Conservation (phyloP, 37 sponge, comb jelly and placozoan species). For the Diacarnus erythraeanus region DNA sequence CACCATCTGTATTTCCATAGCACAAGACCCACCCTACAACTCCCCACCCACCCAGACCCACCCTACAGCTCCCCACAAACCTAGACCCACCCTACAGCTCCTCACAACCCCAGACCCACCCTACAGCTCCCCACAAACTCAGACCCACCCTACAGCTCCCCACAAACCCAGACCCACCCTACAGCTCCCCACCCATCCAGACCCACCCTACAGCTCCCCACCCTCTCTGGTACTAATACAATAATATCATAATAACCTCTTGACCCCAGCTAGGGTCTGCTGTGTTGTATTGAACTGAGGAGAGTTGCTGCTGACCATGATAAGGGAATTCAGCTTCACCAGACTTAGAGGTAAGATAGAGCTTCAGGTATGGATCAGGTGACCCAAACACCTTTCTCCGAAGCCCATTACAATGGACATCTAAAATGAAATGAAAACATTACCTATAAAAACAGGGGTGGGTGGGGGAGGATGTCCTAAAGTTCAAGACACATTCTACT, state of each 20-base stretch:
- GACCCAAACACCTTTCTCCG: constrained; percentile 41
- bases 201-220: background rate
- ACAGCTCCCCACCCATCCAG: background rate
- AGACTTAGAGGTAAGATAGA: constrained; percentile 8
- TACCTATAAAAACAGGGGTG: background rate
- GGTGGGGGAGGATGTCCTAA: background rate
- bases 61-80: too few relatives aligned
- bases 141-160: too few relatives aligned
- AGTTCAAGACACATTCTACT: too few relatives aligned
- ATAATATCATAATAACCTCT: background rate
- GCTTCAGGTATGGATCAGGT: constrained; percentile 50
- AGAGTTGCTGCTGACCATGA: constrained; percentile 23
- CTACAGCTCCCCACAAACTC: too few relatives aligned
- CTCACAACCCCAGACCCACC: too few relatives aligned
- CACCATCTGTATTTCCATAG: too few relatives aligned
- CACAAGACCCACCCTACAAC: too few relatives aligned
- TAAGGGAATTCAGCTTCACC: background rate
- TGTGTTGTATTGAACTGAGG: background rate
- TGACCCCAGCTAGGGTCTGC: constrained; percentile 30
- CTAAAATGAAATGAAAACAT: background rate
- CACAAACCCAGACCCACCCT: too few relatives aligned
- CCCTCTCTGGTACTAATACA: background rate
- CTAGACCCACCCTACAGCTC: too few relatives aligned
- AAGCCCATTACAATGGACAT: constrained; percentile 13
- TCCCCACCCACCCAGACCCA: background rate